Conservation (phyloP, 2,113 vertebrate species). For the Loxodonta africana region DNA sequence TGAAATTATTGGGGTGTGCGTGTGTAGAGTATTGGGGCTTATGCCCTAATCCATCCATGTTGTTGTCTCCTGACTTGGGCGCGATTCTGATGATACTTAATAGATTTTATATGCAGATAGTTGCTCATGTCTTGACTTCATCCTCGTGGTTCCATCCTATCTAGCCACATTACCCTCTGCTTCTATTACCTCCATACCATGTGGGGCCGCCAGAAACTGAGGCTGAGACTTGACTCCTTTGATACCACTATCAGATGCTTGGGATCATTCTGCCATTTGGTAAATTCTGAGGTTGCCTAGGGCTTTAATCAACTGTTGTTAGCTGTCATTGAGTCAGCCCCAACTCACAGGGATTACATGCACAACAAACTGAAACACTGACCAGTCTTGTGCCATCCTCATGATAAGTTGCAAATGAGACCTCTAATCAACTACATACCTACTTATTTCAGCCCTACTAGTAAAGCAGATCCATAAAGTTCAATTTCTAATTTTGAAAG, state of each 20-base stretch:
- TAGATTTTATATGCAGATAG: not conserved
- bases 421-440: not conserved
- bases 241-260: not conserved
- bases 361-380: too few species aligned
- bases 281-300: not conserved
- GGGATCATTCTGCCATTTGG: not conserved
- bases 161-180: not conserved
- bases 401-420: not conserved
- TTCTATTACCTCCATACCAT: not conserved
- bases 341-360: not conserved
- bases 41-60: not conserved
- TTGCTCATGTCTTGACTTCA: not conserved
- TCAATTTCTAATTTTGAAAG: constrained; percentile 26
- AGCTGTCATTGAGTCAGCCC: not conserved
- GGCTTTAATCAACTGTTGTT: not conserved
- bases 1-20: not conserved
- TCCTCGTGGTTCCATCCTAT: not conserved
- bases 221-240: not conserved
- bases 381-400: not conserved
- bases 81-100: not conserved
- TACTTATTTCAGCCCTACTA: not conserved
- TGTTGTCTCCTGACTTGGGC: not conserved
- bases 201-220: not conserved
- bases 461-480: constrained; percentile 28
- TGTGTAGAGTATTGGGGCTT: not conserved